Conservation (phyloP, 2,888 invertebrate genomes). For the Dioctria rufipes region DNA sequence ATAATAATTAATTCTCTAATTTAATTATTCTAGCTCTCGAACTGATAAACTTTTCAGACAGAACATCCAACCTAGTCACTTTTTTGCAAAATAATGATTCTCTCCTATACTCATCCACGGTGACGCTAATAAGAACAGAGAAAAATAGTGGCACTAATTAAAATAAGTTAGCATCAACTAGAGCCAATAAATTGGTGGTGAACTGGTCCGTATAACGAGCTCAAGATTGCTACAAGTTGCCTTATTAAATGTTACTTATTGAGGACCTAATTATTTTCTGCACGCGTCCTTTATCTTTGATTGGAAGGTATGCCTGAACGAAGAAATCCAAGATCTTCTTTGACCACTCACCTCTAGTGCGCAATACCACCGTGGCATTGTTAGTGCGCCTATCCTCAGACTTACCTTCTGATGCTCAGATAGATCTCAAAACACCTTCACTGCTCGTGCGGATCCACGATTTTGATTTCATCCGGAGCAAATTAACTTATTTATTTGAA, state of each 20-base stretch:
- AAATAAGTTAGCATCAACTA: slow-evolving; percentile 39
- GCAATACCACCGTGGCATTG: slow-evolving; percentile 24
- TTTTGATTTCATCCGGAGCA: slow-evolving; percentile 41
- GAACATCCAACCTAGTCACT: too few species aligned
- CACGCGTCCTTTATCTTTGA: slow-evolving; percentile 51
- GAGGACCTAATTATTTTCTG: slow-evolving; percentile 53
- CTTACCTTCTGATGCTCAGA: slow-evolving; percentile 34
- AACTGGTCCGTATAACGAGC: slow-evolving; percentile 38
- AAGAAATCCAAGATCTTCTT: slow-evolving; percentile 22
- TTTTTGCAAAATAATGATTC: too few species aligned
- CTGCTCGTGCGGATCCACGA: slow-evolving; percentile 41
- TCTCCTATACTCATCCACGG: not conserved
- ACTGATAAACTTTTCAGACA: too few species aligned
- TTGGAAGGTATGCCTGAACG: slow-evolving; percentile 2
- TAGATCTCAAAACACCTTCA: slow-evolving; percentile 50
- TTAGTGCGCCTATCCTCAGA: not conserved
- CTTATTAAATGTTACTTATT: slow-evolving; percentile 52
- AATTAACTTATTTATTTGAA: slow-evolving; percentile 51
- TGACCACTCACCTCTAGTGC: slow-evolving; percentile 33
- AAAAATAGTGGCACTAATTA: slow-evolving; percentile 42
- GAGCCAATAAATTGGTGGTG: slow-evolving; percentile 22
- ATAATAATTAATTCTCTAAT: too few species aligned
- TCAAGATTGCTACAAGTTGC: slow-evolving; percentile 46
- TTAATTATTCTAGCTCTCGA: too few species aligned
- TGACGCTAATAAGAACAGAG: slow-evolving; percentile 19